Evolutionary conservation across 2,113 vertebrate genomes (phyloP), one percentile per base, ranked within the genome.

Genomic region (Nestor notabilis): DNA sequence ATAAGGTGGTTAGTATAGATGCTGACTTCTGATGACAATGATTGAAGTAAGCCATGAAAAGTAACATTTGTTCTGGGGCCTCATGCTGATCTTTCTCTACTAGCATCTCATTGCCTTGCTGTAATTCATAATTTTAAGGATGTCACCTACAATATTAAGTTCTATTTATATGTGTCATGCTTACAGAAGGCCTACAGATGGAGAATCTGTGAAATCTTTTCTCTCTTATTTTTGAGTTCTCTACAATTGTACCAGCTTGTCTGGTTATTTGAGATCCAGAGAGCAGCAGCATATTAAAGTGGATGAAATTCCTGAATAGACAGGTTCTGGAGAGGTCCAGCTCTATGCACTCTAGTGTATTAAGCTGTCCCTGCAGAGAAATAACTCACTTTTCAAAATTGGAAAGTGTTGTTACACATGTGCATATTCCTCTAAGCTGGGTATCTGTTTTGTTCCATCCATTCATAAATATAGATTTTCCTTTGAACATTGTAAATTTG

Each of bases 101-200:
- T 28, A 91, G 89, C 41, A 83, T 91, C 81, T 84, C 87, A 23
- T 70, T 87, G 56, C 81, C 71, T 93, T 43, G 10, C 55, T 86
- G 68, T 96, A 93, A 97, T 90, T 95, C 47, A 85, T 96, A 94
- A 96, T 94, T 87, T 89, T 95, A 95, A 90, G 84, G 58, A 80
- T 94, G 88, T 90, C 89, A 87, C 71, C 91, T 91, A 71, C 63
- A 69, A 93, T 94, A 96, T 63, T 64, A 87, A 43, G 60, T 89
- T 91, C 89, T 95, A 90, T 93, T 95, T 97, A 75, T 94, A 91
- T 93, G 72, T 91, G 95, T 94, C 89, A 94, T 50, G 49, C 55
- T 93, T 97, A 52, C 89, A 97, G 95, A 91, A 97, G 95, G 87
- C 72, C 66, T 89, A 85, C 90, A 96, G 85, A 93, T 96, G 95